phyloP scores from a whole-genome alignment of 1,140 invertebrate species.

The Plectrocnemia conspersa region DNA sequence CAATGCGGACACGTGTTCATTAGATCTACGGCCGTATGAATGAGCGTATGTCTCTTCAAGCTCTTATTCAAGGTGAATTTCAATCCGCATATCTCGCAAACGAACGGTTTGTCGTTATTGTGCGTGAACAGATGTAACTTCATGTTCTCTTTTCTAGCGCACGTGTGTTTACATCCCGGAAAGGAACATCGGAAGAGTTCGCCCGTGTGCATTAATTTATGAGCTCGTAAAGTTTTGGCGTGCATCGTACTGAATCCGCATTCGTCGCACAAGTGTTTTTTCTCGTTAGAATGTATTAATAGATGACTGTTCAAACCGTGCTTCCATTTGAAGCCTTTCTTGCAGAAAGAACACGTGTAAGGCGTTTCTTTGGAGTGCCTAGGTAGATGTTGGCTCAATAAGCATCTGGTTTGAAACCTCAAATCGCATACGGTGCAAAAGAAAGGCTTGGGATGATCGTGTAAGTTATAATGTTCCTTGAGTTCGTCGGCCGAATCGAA shows the following conservation, averaged over 20 bases:
- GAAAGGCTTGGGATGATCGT: constrained; percentile 51
- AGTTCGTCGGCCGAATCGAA: constrained; percentile 45
- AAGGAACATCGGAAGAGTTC: constrained; percentile 52
- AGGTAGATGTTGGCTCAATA: constrained; percentile 51
- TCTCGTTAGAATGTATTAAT: constrained; percentile 53
- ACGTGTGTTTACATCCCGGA: constrained; percentile 48
- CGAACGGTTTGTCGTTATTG: constrained; percentile 52
- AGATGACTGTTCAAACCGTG: constrained; percentile 57
- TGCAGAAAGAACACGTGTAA: constrained; percentile 55
- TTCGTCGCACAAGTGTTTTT: constrained; percentile 58
- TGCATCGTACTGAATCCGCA: constrained; percentile 59
- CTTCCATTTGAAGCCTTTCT: constrained; percentile 62
- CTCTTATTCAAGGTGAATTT: constrained; percentile 51
- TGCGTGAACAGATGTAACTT: constrained; percentile 53
- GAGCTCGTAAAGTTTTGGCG: constrained; percentile 55
- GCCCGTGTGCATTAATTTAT: constrained; percentile 54
- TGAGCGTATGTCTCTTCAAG: constrained; percentile 48
- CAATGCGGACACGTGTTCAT: constrained; percentile 46
- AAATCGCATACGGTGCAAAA: constrained; percentile 53
- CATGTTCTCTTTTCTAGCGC: constrained; percentile 51
- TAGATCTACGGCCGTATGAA: constrained; percentile 41
- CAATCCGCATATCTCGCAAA: constrained; percentile 51
- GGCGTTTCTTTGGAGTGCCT: constrained; percentile 56
- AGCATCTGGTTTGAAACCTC: constrained; percentile 52
- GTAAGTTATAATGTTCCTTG: constrained; percentile 47